Evolutionary conservation across 2,113 vertebrate species (phyloP).

Genomic region (Pardalotus punctatus): DNA sequence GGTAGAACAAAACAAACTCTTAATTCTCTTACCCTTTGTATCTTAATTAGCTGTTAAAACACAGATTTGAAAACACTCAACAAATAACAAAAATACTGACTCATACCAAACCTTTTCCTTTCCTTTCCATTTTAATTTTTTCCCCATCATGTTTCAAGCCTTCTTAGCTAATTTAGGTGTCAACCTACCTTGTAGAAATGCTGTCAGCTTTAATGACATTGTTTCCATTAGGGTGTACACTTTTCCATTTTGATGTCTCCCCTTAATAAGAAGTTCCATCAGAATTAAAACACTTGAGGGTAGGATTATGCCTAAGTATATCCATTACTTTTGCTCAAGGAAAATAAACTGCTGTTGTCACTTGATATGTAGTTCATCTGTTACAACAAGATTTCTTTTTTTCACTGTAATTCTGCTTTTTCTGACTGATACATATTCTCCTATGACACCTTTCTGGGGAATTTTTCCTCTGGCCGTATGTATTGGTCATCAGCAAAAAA

Average conservation of each 20-base stretch:
- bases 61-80: not conserved
- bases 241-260: slow-evolving; percentile 38
- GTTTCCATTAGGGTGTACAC: not conserved
- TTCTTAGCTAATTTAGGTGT: not conserved
- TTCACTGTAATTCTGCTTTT: not conserved
- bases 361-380: slow-evolving; percentile 58
- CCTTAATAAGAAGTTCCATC: slow-evolving; percentile 50
- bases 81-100: not conserved
- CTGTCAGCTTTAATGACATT: slow-evolving; percentile 38
- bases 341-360: slow-evolving; percentile 54
- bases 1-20: not conserved
- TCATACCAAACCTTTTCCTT: not conserved
- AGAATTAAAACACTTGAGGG: slow-evolving; percentile 44
- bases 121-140: not conserved
- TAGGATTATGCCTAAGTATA: slow-evolving; percentile 62
- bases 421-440: slow-evolving; percentile 10
- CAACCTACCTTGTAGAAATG: not conserved
- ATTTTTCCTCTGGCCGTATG: not conserved
- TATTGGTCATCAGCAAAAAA: not conserved
- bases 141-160: not conserved
- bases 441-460: not conserved
- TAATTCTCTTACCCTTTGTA: not conserved
- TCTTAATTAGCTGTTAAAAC: not conserved
- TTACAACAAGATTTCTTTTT: not conserved
- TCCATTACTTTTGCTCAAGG: slow-evolving; percentile 44